Evolutionary conservation across 2,888 invertebrate species (phyloP).

Genomic region (Pseudoips prasinana): DNA sequence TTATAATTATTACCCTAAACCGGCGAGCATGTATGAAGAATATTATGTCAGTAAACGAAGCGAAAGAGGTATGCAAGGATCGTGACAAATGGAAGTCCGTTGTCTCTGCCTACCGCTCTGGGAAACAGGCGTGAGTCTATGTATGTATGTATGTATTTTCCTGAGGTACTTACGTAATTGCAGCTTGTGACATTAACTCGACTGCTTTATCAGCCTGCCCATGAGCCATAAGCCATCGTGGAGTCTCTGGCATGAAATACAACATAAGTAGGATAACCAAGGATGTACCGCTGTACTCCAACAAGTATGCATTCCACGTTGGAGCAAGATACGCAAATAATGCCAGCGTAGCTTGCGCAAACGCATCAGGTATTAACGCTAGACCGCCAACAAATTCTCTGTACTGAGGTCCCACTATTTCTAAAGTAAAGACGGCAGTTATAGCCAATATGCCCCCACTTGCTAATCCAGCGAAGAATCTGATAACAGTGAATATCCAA

Average conservation of each 20-base stretch:
- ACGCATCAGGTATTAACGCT: constrained; percentile 39
- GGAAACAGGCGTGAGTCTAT: no score
- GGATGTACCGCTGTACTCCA: constrained; percentile 35
- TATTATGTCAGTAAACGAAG: no score
- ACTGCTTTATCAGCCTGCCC: constrained; percentile 42
- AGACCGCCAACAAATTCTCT: constrained; percentile 54
- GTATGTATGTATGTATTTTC: no score
- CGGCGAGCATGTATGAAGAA: no score
- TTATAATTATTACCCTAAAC: no score
- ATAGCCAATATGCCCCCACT: constrained; percentile 88
- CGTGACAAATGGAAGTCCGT: no score
- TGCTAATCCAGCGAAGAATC: constrained; percentile 86
- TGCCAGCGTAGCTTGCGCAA: constrained; percentile 37
- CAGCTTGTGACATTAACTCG: constrained; percentile 43
- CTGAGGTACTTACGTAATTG: constrained; percentile 44
- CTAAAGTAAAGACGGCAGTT: constrained; percentile 73
- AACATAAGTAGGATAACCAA: constrained; percentile 34
- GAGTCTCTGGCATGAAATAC: constrained; percentile 53
- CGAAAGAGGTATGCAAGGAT: no score
- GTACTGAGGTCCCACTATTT: constrained; percentile 76
- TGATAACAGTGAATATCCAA: constrained; percentile 77
- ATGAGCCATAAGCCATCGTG: constrained; percentile 55
- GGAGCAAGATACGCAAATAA: constrained; percentile 44
- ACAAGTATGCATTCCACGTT: constrained; percentile 45
- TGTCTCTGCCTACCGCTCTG: no score